Evolutionary conservation across 1,140 invertebrate species (phyloP), one percentile per base, ranked within the genome.

Genomic region (Ruditapes philippinarum): DNA sequence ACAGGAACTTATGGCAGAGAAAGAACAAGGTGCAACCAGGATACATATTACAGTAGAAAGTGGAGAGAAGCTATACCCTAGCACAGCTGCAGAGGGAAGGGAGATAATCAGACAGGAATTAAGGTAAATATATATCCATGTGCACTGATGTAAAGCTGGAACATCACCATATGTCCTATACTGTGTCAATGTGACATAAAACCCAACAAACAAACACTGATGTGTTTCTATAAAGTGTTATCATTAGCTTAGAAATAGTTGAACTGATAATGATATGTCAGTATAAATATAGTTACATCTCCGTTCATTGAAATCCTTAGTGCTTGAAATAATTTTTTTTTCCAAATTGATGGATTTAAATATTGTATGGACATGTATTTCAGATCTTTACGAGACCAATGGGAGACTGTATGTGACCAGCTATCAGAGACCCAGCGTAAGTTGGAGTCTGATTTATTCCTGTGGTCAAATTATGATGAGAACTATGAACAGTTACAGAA

Each of bases 21-120:
- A 97, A 89, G 98, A 98, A 25, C 97, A 97, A 91, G 98, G 98
- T 93, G 97, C 97, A 74, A 97, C 97, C n/a, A 97, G 97, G 60
- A 98, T 99, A 94, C 98, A 99, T 94, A 97, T 97, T 84, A 96
- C 99, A 0, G 97, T 98, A 33, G 98, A 99, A 93, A 97, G 97
- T 79, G 98, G 98, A 14, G 98, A 99, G 96, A 98, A 98, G 95
- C 95, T 99, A 0, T 99, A 99, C 93, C 97, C 97, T 0, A 98
- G 98, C 91, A 99, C 98, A 11, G 98, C 98, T 70, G 98, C 98
- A 0, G 98, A 99, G 93, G 98, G 98, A 14, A 96, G 98, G 91
- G 98, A 99, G 96, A 97, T 98, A 33, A 98, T 99, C 68, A 96
- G 98, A 65, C 98, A 99, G 95, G 98, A 99, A 95, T 96, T 99